Evolutionary conservation across 2,888 invertebrate species (phyloP), one percentile per base, ranked within the genome.

Genomic region (Drosophila setosimentum): DNA sequence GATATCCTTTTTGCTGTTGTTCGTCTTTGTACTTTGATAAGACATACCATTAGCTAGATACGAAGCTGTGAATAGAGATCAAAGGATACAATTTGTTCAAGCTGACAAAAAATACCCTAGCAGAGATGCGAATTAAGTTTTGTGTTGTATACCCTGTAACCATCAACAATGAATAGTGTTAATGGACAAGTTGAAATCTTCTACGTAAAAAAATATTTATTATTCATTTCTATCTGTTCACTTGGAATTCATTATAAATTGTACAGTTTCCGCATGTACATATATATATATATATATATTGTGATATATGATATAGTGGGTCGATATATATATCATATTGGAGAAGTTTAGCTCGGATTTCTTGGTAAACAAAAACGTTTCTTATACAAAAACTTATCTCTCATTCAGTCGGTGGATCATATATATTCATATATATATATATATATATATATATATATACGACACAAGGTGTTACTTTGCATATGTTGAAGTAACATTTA

Each of bases 1-100:
- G 0, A 45, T 24, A 24, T 24, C 8, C 21, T 11, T 24, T 24
- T 40, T 33, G 16, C 32, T 45, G 33, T 21, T 64, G 42, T 57
- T 66, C 35, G 24, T 50, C 27, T 51, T 59, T 67, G 55, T 48
- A 49, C 63, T 68, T 60, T 51, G 49, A 45, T 45, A 16, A 16
- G 45, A 13, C 5, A 21, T 21, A 13, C 42, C 42, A 21, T 21
- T 45, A 42, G 42, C 42, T 21, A 13, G 21, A 16, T 16, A 16
- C 21, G 8, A 45, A 45, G 16, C 21, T 8, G 16, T 45, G 45
- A 24, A 45, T 24, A 8, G 16, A 45, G 45, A 16, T 24, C 45
- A 24, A 45, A 24, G 24, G 45, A 24, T 45, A 8, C 45, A 21
- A 16, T 16, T 16, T 21, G 21, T 13, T 1, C 18, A 45, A 7